Evolutionary conservation across 1,140 invertebrate species (phyloP), one percentile per base, ranked within the genome.

Genomic region (Drosophila serrata): DNA sequence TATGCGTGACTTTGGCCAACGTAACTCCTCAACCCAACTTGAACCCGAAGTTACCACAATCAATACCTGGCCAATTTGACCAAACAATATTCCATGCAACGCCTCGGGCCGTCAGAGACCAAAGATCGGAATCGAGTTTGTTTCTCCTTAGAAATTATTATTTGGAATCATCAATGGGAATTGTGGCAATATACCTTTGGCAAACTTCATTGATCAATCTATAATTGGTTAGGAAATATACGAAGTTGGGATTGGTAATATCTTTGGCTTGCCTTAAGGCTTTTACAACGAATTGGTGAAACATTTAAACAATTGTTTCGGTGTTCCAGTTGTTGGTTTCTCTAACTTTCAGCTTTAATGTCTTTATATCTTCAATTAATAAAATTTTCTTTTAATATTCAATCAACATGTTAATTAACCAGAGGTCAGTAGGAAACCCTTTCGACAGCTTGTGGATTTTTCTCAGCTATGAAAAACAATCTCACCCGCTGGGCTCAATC

Each of bases 1-100:
- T 49, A 77, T 85, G 81, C 82, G 81, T 85, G 81, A 85, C 81
- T 55, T 24, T 84, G 59, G 59, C 63, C 62, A 63, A 79, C 76
- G 46, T 55, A 45, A 49, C 24, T 29, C 61, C 24, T 42, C 63
- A 49, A 61, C 17, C 31, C 62, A 35, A 40, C 15, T 31, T 63
- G 58, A 69, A 61, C 53, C 35, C 79, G 35, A 22, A 48, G 43
- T 27, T 35, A 37, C 31, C 45, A 49, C 63, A 69, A 69, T 62
- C 56, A 60, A 58, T 80, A 69, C 33, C 63, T 77, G 46, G 60
- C 45, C 60, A 72, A 72, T 72, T 72, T 72, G 80, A 46, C 80
- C 64, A 49, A 37, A 72, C 68, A 69, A 72, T 67, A 42, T 33
- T 68, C 43, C 29, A 39, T 37, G 65, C 51, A 17, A 39, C 42